Evolutionary conservation across 2,888 invertebrate genomes (phyloP), one percentile per base, ranked within the genome.

Genomic region (Leucozona laternaria): DNA sequence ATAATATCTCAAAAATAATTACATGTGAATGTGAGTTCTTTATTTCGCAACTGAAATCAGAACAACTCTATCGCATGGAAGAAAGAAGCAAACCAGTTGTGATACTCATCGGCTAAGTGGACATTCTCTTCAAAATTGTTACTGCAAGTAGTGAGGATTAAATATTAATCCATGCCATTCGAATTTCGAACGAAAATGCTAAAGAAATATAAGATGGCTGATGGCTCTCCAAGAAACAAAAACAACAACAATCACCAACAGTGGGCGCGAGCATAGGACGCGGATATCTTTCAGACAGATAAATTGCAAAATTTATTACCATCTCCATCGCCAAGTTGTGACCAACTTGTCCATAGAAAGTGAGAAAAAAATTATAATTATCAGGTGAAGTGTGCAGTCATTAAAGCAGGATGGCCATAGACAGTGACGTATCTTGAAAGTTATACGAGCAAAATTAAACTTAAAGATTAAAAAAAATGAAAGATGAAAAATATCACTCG

Each of bases 291-390:
- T 55, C 40, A 77, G 68, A 75, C 62, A 55, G 34, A 78, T 82
- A 75, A 78, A 79, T 75, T 86, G 64, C 66, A 53, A 55, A 75
- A 57, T 86, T 79, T 79, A 79, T 66, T 43, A 71, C 60, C 66
- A 48, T 43, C 64, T 53, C 28, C 64, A 73, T 57, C 48, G 17
- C 31, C 31, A 20, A 75, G 82, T 78, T 79, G 70, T 75, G 64
- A 81, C 78, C 66, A 66, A 66, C 82, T 75, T 75, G 86, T 71
- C 71, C 40, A 55, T 75, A 22, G 45, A 64, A 82, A 86, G 82
- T 79, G 85, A 82, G 64, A 82, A 43, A 75, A 80, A 75, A 82
- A 71, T 37, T 64, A 71, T 58, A 86, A 86, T 86, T 81, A 81
- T 82, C 78, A 66, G 75, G 20, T 58, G 45, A 64, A 86, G 85